Base-by-base conservation (phyloP, 1,140 invertebrate species). In the Drosophila azteca region DNA sequence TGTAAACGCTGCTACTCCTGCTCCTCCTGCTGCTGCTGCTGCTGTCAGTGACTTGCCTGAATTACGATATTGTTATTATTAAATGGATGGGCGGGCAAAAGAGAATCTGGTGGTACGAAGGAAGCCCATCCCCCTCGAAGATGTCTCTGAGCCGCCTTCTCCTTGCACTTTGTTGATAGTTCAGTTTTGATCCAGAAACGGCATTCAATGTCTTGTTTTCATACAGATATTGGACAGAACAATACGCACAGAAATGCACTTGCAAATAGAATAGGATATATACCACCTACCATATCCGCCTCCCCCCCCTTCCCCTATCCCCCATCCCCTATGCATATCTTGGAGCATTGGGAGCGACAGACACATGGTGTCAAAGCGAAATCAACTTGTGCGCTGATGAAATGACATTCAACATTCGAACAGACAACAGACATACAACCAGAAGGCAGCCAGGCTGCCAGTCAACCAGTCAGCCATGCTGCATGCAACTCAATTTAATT, bases 61-160 rank as follows among this genome's bases (percentile, higher is more conserved):
- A 88, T 88, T 88, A 88, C 83, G 83, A 88, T 88, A 88, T 88
- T 88, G 83, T 88, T 88, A 83, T 87, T 87, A 87, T 83, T 88
- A 88, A 88, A 88, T 88, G 83, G 84, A 88, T 88, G 78, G 65
- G 55, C 67, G 69, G 67, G 67, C 67, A 58, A 66, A 69, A 69
- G 69, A 52, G 65, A 70, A 70, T 52, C 67, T 69, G 45, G 8
- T 9, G 26, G 15, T 20, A 20, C 17, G 17, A 0, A 41, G 24
- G 43, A 52, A 45, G 17, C 24, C 11, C 24, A 26, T 13, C 17
- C 6, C 26, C 6, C 15, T 4, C 50, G n/a, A 68, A 54, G 49
- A 67, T 44, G 63, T 58, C 74, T 77, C 74, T 78, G 65, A 45
- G 63, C 52, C 49, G 43, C 65, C 11, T 9, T 39, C 35, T 39